Evolutionary conservation across 2,797 vertebrate genomes (phyloP).

Genomic region (Brachyrhaphis roseni): DNA sequence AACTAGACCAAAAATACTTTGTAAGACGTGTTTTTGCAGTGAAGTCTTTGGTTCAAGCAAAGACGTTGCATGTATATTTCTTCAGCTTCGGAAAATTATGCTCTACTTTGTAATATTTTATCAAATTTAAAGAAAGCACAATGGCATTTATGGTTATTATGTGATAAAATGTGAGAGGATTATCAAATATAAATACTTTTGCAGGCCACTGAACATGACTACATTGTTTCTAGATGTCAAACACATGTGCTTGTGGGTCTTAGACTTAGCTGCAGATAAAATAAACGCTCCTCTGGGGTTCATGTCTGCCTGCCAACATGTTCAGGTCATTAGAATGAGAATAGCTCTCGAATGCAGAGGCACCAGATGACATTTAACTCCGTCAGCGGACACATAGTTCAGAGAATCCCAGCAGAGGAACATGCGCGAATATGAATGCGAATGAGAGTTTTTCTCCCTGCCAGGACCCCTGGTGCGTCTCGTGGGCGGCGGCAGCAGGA

Average conservation of each 20-base stretch:
- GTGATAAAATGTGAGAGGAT: neutral
- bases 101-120: neutral
- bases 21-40: neutral
- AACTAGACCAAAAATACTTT: no score
- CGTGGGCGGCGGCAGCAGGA: constrained; percentile 82
- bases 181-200: neutral
- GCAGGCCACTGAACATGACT: neutral
- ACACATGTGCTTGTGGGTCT: neutral
- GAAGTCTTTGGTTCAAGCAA: neutral
- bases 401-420: constrained; percentile 9
- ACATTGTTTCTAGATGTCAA: neutral
- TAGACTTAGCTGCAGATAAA: constrained; percentile 44
- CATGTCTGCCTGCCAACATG: constrained; percentile 34
- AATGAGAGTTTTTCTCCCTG: constrained; percentile 26
- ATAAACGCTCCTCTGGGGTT: constrained; percentile 36
- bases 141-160: no score
- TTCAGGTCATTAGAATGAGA: constrained; percentile 57
- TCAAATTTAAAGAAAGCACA: neutral
- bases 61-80: neutral
- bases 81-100: neutral
- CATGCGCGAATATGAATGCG: constrained; percentile 46
- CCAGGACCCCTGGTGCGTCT: constrained; percentile 84
- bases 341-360: constrained; percentile 29
- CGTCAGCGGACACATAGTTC: constrained; percentile 10
- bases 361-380: constrained; percentile 63